Conservation (phyloP, 1,140 invertebrate species). For the Dolichoris vasculosae region DNA sequence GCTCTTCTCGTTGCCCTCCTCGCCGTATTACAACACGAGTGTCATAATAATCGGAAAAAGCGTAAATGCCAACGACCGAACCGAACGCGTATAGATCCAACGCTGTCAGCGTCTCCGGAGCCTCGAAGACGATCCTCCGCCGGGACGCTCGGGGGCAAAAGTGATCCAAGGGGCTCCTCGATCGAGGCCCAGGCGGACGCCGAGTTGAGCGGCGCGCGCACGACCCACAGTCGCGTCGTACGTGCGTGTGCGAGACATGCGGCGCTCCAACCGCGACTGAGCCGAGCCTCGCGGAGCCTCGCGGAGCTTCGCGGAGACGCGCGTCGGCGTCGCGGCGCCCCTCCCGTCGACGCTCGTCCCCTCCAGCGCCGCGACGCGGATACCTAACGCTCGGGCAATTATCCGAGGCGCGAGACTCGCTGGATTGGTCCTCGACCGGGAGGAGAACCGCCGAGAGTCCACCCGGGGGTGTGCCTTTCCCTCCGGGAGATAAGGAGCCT, state of each 20-base stretch:
- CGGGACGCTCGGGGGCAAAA: too few species aligned
- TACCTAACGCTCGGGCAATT: slow-evolving; percentile 25
- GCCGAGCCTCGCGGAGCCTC: neutral
- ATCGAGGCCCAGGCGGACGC: too few species aligned
- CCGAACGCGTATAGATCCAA: too few species aligned
- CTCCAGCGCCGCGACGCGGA: slow-evolving; percentile 54
- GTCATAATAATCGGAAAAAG: neutral
- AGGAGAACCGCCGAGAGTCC: slow-evolving; percentile 39
- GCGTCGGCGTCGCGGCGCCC: slow-evolving; percentile 15
- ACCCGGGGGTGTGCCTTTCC: slow-evolving; percentile 39
- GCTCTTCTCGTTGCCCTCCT: too few species aligned
- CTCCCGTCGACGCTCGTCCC: neutral
- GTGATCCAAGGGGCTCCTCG: neutral
- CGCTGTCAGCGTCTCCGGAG: too few species aligned
- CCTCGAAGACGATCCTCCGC: too few species aligned
- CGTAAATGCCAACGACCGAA: too few species aligned
- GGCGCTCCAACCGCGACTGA: slow-evolving; percentile 72
- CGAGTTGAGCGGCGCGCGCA: neutral
- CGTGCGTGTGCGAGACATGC: slow-evolving; percentile 64
- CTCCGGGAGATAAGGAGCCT: slow-evolving; percentile 23
- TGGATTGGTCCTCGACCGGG: neutral
- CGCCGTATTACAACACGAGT: neutral
- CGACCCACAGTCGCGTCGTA: neutral
- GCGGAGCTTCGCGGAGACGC: neutral
- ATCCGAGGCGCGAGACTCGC: neutral